Evolutionary conservation across 2,888 invertebrate genomes (phyloP).

Genomic region (Lobophora halterata): DNA sequence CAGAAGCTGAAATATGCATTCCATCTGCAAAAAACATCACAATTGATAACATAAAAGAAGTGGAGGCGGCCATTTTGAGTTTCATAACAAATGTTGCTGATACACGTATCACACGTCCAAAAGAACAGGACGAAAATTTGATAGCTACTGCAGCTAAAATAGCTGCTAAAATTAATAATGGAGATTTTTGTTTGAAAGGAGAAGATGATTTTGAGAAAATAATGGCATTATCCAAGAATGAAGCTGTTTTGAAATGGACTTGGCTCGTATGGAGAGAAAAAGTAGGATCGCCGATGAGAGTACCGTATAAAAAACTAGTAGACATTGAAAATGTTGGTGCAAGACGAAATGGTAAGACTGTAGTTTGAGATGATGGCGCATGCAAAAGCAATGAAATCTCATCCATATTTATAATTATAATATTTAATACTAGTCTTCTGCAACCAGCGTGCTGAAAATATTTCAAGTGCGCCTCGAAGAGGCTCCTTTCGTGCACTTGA

Average conservation of each 20-base stretch:
- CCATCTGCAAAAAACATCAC: constrained; percentile 39
- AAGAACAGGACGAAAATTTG: constrained; percentile 18
- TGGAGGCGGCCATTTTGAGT: constrained; percentile 52
- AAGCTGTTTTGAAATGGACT: constrained; percentile 77
- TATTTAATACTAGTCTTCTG: too few species aligned
- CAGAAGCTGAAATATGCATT: constrained; percentile 78
- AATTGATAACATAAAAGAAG: constrained; percentile 37
- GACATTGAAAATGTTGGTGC: constrained; percentile 83
- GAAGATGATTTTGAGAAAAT: constrained; percentile 83
- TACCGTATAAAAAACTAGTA: constrained; percentile 77
- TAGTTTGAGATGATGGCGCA: background rate
- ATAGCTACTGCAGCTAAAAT: constrained; percentile 35
- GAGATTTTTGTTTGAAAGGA: constrained; percentile 79
- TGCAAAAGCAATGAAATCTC: too few species aligned
- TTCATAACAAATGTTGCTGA: constrained; percentile 42
- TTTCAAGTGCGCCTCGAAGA: too few species aligned
- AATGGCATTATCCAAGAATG: constrained; percentile 73
- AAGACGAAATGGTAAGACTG: constrained; percentile 79
- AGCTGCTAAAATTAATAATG: constrained; percentile 22
- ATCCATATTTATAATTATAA: too few species aligned
- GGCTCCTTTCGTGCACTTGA: too few species aligned
- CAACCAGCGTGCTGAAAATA: too few species aligned
- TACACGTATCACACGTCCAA: constrained; percentile 30
- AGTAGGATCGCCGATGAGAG: constrained; percentile 79
- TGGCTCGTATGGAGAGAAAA: constrained; percentile 86